Conservation (phyloP, 2,797 vertebrate species). For the Champsocephalus gunnari region DNA sequence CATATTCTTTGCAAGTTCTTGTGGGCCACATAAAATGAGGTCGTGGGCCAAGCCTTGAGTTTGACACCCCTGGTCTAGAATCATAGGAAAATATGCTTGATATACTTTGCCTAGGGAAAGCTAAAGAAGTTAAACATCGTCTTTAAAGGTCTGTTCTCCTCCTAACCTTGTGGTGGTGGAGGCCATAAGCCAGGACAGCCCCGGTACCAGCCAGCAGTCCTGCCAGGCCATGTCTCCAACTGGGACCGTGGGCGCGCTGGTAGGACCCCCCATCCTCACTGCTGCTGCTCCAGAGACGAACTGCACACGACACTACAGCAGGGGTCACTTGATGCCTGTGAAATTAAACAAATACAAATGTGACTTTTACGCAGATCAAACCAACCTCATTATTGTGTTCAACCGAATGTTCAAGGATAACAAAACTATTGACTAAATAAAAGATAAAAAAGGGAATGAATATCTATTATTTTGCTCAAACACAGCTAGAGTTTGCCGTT, state of each 20-base stretch:
- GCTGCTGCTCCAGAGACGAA: conserved; percentile 61
- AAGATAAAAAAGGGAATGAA: neutral
- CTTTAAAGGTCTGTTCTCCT: neutral
- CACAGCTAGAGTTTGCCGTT: neutral
- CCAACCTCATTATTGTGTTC: neutral
- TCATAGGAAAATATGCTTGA: neutral
- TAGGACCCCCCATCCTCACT: conserved; percentile 48
- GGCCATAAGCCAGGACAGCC: conserved; percentile 77
- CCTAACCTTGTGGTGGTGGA: conserved; percentile 80
- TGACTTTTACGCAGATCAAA: neutral
- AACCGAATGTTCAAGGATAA: neutral
- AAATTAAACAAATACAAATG: neutral
- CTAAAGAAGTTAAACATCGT: neutral
- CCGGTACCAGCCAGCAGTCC: conserved; percentile 83
- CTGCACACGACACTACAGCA: conserved; percentile 45
- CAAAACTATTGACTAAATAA: neutral
- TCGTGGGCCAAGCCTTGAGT: too few species aligned
- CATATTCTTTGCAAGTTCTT: too few species aligned
- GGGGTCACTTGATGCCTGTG: conserved; percentile 63
- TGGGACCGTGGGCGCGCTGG: conserved; percentile 30
- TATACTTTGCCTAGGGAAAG: neutral
- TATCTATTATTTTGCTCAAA: neutral
- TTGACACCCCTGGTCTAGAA: too few species aligned
- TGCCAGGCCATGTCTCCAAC: conserved; percentile 76
- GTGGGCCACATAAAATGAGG: too few species aligned